phyloP scores from a whole-genome alignment of 2,797 vertebrate species.

The Lepidocolaptes lacrymiger region DNA sequence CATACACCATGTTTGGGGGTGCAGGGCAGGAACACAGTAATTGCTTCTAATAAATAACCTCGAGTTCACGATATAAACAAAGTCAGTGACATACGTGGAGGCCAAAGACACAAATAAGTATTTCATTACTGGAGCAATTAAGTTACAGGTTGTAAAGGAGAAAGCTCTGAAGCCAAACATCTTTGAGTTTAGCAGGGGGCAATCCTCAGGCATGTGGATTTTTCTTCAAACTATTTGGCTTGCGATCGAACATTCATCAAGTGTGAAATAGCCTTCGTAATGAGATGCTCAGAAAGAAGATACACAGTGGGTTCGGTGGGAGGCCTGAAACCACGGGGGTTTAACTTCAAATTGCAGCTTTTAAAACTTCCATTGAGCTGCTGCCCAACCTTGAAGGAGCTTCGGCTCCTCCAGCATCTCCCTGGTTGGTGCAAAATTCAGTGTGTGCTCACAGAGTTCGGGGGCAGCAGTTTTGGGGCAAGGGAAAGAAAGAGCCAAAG shows the following conservation, averaged over 20 bases:
- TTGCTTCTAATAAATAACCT: not conserved
- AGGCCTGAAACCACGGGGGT: not conserved
- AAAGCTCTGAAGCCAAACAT: not conserved
- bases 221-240: constrained; percentile 4
- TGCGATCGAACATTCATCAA: constrained; percentile 4
- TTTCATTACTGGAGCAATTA: constrained; percentile 1
- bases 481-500: not conserved
- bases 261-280: constrained; percentile 36
- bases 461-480: not conserved
- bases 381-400: not conserved
- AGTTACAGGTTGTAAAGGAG: not conserved
- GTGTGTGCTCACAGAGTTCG: not conserved
- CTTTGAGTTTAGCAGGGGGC: not conserved
- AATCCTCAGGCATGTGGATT: not conserved
- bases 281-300: not conserved
- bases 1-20: too few species aligned
- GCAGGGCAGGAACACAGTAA: not conserved
- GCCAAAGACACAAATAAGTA: constrained; percentile 16
- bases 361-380: not conserved
- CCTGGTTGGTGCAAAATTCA: not conserved
- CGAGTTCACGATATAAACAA: not conserved
- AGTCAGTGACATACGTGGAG: not conserved
- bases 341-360: not conserved
- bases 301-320: not conserved
- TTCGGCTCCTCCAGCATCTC: not conserved